Conservation (phyloP, 1,140 invertebrate species). For the Drosophila melanica region DNA sequence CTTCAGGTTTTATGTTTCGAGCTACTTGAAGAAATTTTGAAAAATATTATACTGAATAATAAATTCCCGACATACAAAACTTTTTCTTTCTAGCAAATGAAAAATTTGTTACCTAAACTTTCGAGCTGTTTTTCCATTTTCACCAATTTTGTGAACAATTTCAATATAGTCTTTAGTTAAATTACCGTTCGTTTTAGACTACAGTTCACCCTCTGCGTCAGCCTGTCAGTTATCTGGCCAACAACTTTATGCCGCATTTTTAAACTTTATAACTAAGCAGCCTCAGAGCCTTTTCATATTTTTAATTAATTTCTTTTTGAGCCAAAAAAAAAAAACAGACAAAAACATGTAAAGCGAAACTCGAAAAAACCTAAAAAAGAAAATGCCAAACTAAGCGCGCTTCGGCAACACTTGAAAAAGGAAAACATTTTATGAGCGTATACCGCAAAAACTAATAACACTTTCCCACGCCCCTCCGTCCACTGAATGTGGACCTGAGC, state of each 20-base stretch:
- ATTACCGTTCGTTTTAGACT: conserved; percentile 8
- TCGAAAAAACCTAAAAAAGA: conserved; percentile 25
- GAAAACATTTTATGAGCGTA: conserved; percentile 76
- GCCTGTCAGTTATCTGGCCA: conserved; percentile 32
- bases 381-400: conserved; percentile 58
- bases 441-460: conserved; percentile 80
- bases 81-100: neutral
- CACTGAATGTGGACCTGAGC: conserved; percentile 5
- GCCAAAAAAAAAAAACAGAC: conserved; percentile 29
- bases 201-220: conserved; percentile 8
- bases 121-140: neutral
- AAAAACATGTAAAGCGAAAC: conserved; percentile 11
- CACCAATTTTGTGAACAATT: conserved; percentile 22
- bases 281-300: conserved; percentile 65
- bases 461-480: conserved; percentile 38
- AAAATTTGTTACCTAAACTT: neutral
- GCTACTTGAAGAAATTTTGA: neutral
- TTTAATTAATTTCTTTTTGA: conserved; percentile 73
- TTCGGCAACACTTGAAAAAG: conserved; percentile 58
- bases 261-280: conserved; percentile 66
- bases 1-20: neutral
- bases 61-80: too few relatives aligned
- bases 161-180: conserved; percentile 24
- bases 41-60: neutral
- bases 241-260: conserved; percentile 53